phyloP scores from a whole-genome alignment of 2,113 vertebrate species.

The Polypterus senegalus region DNA sequence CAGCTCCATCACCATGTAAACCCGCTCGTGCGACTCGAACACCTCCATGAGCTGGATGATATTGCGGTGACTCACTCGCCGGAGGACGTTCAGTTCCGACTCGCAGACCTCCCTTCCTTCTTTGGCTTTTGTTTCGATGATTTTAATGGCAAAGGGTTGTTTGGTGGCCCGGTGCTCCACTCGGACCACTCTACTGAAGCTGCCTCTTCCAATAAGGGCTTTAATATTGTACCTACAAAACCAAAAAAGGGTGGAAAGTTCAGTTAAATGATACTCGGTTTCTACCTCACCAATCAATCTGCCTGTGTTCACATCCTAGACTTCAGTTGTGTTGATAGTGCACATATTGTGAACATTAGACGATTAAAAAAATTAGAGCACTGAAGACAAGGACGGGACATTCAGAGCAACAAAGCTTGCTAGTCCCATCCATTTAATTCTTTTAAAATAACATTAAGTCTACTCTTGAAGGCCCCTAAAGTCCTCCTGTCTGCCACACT shows the following conservation, averaged over 20 bases:
- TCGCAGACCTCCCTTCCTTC: conserved; percentile 32
- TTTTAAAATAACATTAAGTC: no score
- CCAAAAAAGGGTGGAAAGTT: background rate
- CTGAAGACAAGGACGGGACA: no score
- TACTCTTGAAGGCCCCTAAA: no score
- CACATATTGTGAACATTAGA: no score
- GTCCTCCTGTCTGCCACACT: no score
- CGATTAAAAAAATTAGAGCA: no score
- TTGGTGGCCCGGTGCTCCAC: conserved; percentile 36
- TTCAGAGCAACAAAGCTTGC: no score
- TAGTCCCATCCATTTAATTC: no score
- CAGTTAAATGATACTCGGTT: background rate
- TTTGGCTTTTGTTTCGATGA: conserved; percentile 37
- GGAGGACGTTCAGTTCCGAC: conserved; percentile 37
- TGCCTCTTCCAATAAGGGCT: conserved; percentile 42
- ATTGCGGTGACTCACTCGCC: conserved; percentile 34
- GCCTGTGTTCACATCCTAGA: no score
- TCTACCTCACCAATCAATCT: no score
- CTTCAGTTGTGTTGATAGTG: no score
- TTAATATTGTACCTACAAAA: conserved; percentile 44
- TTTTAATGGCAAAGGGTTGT: conserved; percentile 46
- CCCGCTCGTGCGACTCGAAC: conserved; percentile 31
- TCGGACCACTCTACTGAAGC: conserved; percentile 41
- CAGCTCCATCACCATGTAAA: conserved; percentile 43
- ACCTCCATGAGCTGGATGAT: conserved; percentile 42